Conservation (phyloP, 2,113 vertebrate species). For the Leptobrachium leishanense region DNA sequence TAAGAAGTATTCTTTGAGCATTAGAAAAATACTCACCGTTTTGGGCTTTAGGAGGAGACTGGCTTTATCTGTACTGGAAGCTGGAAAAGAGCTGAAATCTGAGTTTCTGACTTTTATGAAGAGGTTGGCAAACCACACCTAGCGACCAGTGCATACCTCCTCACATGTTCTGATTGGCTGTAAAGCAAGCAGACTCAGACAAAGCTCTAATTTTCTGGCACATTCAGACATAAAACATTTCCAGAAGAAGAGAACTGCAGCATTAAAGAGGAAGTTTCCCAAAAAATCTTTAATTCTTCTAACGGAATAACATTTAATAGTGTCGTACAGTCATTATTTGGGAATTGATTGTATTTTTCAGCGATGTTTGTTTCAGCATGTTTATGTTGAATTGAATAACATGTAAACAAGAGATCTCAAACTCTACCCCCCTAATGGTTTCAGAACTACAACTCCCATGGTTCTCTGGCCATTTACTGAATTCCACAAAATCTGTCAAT, state of each 20-base stretch:
- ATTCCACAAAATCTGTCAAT: too few species aligned
- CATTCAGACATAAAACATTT: background rate
- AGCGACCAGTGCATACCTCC: slow-evolving; percentile 35
- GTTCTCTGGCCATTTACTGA: too few species aligned
- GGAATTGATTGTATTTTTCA: too few species aligned
- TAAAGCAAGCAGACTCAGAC: background rate
- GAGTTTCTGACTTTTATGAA: slow-evolving; percentile 33
- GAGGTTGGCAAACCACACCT: slow-evolving; percentile 48
- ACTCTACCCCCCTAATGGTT: too few species aligned
- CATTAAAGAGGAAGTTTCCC: background rate
- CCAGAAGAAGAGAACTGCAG: background rate
- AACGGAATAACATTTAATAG: background rate
- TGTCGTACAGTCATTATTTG: background rate
- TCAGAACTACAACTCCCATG: too few species aligned
- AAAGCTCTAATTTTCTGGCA: background rate
- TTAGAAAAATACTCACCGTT: slow-evolving; percentile 13
- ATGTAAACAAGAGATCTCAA: too few species aligned
- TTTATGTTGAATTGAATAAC: too few species aligned
- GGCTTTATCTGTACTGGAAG: background rate
- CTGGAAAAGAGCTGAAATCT: background rate
- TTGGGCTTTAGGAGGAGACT: background rate
- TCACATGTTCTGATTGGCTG: slow-evolving; percentile 30
- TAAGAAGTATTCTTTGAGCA: background rate
- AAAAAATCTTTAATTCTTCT: background rate
- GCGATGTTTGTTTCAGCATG: too few species aligned